phyloP scores from a whole-genome alignment of 1,140 invertebrate genomes.

The Hermetia illucens region DNA sequence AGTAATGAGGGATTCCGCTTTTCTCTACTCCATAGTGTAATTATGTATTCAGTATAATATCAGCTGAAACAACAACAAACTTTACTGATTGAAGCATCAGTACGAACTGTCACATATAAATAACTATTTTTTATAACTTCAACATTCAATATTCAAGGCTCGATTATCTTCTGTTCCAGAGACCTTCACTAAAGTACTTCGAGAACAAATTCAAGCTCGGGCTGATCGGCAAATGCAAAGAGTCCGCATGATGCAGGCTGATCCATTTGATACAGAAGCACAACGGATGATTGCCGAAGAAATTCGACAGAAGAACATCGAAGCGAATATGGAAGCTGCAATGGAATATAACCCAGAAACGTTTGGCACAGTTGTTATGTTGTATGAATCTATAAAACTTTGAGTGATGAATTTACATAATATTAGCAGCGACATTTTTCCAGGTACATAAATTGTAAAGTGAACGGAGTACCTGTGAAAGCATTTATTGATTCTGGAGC shows the following conservation, averaged over 20 bases:
- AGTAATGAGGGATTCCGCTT: no score
- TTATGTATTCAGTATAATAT: no score
- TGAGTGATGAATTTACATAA: no score
- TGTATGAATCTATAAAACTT: conserved; percentile 43
- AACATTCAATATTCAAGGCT: background rate
- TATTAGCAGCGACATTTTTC: no score
- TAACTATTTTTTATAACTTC: background rate
- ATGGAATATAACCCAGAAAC: conserved; percentile 97
- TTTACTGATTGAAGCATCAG: background rate
- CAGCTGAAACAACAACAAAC: no score
- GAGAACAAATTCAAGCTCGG: conserved; percentile 62
- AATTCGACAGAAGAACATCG: conserved; percentile 90
- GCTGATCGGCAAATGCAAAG: conserved; percentile 69
- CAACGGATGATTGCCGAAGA: conserved; percentile 91
- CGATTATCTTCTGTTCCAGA: no score
- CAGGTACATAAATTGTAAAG: conserved; percentile 77
- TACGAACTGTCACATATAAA: background rate
- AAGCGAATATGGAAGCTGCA: conserved; percentile 96
- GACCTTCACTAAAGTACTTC: conserved; percentile 66
- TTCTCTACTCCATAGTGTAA: no score
- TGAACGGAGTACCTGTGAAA: conserved; percentile 91
- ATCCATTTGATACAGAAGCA: conserved; percentile 90
- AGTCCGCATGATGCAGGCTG: conserved; percentile 75
- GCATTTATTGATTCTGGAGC: conserved; percentile 96
- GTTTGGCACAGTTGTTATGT: conserved; percentile 93